Base-by-base conservation (phyloP, 2,797 vertebrate genomes). In the Cuculus canorus region DNA sequence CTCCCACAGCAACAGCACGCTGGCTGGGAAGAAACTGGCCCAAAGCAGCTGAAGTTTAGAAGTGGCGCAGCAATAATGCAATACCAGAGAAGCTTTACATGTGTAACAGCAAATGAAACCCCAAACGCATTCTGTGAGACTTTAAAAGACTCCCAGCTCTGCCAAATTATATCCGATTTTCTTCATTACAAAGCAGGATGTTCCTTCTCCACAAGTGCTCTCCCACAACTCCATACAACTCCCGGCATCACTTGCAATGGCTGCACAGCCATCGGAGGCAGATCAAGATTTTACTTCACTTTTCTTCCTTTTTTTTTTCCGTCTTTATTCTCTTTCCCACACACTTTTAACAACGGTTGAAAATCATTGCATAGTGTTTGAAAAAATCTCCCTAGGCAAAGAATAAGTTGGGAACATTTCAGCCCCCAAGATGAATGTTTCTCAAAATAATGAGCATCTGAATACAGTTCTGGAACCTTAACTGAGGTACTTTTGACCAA, bases 381-480 rank as follows among this genome's bases (percentile, higher is more conserved):
- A 33, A 73, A 86, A 91, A 91, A 86, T 22, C 78, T 86, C 82
- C 85, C 33, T 52, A 9, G 82, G 88, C 86, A 94, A 95, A 95
- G 63, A 91, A n/a, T 53, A 75, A 76, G 82, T 90, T 78, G 50
- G 75, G 86, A 96, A 96, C 50, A 65, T 39, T 71, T 72, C 35
- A 88, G 86, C 77, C 88, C 60, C 70, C 32, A 30, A 52, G 73
- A 81, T 23, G 57, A 94, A 72, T 48, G n/a, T 79, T 95, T 76
- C 86, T 85, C 50, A 86, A 83, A 86, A 88, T 80, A 95, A 93
- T 23, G 64, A 96, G 79, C 81, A 86, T 71, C 64, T 75, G 73
- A 92, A 82, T 88, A 91, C 72, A 60, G 70, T 72, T 78, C 84
- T 86, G 59, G 82, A 96, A 93, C 86, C 73, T 82, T 76, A 54